These are phyloP conservation scores for Diachrysia chrysitis DNA, from an alignment of 2,888 invertebrate species.

Conservation along the genomic window DNA sequence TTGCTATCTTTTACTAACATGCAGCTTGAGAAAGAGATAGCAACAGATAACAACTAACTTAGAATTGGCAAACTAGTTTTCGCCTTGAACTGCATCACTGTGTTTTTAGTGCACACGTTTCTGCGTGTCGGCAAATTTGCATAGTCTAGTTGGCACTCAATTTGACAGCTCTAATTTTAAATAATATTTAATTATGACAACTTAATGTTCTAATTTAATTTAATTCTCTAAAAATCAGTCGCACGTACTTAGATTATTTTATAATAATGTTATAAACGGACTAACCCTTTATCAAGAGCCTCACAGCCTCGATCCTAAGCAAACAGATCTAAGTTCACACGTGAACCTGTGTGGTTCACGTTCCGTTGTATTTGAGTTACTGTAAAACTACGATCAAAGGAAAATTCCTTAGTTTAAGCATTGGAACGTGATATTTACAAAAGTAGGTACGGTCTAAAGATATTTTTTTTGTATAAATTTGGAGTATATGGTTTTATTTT, in stretches of 20 bases:
- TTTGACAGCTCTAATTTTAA: no score
- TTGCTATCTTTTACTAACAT: no score
- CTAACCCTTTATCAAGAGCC: slow-evolving; percentile 28
- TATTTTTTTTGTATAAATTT: neutral
- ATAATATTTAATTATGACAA: no score
- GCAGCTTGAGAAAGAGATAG: no score
- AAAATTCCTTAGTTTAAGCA: slow-evolving; percentile 1
- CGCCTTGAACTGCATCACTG: no score
- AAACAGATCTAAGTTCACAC: slow-evolving; percentile 40
- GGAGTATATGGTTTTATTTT: no score
- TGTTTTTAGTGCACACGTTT: no score
- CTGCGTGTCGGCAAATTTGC: no score
- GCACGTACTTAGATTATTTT: neutral
- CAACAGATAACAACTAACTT: no score
- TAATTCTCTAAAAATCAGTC: neutral
- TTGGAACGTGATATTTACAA: neutral
- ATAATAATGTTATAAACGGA: slow-evolving; percentile 18
- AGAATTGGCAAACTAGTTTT: no score
- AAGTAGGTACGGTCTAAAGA: neutral
- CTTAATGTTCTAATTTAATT: neutral
- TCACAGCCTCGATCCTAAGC: slow-evolving; percentile 26
- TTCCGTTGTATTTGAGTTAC: slow-evolving; percentile 14
- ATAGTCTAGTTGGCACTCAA: no score
- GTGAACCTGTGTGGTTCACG: slow-evolving; percentile 13
- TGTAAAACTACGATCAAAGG: slow-evolving; percentile 13